Conservation (phyloP, 2,888 invertebrate species). For the Graphium colonna region DNA sequence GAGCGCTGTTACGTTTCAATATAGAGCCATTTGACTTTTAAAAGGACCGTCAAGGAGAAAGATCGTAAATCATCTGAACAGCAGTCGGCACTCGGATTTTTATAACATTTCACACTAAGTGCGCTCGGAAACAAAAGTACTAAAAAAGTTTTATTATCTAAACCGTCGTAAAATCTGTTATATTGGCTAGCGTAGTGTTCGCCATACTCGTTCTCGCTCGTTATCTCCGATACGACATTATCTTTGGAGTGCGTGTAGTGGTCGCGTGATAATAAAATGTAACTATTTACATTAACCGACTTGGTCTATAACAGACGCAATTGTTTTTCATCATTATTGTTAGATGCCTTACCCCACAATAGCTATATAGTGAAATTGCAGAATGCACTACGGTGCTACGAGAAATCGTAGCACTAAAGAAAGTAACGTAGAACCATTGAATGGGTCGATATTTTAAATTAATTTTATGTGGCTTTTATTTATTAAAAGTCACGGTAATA, state of each 20-base stretch:
- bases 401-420: too few relatives aligned
- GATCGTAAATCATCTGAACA: constrained; percentile 5
- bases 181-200: constrained; percentile 17
- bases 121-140: constrained; percentile 14
- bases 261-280: constrained; percentile 28
- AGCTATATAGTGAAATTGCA: not conserved
- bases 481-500: too few relatives aligned
- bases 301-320: constrained; percentile 3
- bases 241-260: constrained; percentile 33
- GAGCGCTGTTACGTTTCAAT: not conserved
- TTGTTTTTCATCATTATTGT: constrained; percentile 1
- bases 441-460: not conserved
- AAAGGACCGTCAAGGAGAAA: not conserved
- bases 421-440: not conserved
- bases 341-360: not conserved
- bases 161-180: constrained; percentile 23
- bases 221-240: constrained; percentile 30
- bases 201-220: constrained; percentile 12
- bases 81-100: constrained; percentile 5
- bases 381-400: not conserved
- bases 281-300: constrained; percentile 19
- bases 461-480: not conserved
- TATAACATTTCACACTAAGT: constrained; percentile 13
- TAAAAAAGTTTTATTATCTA: constrained; percentile 23
- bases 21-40: not conserved